A percentile compares a stretch with the other conserved stretches of the same genome.
Conservation (phyloP, 2,797 vertebrate genomes). For the Scolopax rusticola region DNA sequence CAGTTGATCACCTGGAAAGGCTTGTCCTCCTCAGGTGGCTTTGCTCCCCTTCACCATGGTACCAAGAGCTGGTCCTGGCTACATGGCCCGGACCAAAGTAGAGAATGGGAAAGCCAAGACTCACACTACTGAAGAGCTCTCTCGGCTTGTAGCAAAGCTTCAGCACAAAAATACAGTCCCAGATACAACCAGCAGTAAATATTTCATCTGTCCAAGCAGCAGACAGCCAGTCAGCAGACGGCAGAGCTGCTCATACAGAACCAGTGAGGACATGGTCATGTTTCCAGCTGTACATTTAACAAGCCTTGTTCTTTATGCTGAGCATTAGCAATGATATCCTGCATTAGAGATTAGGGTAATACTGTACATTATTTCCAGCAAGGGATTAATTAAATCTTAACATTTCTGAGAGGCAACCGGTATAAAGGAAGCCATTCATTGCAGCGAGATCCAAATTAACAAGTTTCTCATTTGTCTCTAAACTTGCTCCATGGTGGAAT, state of each 20-base stretch:
- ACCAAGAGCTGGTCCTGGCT: background rate
- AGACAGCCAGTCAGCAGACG: fast-evolving
- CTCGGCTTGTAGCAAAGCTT: background rate
- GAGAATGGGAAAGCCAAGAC: background rate
- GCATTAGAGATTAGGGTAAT: conserved; percentile 8
- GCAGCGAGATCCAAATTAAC: background rate
- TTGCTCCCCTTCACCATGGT: background rate
- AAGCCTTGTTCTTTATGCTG: background rate
- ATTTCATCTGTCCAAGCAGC: background rate
- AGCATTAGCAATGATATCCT: conserved; percentile 25
- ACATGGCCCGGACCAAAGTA: fast-evolving
- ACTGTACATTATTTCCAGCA: conserved; percentile 32
- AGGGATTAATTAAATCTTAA: conserved; percentile 56
- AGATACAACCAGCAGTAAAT: background rate
- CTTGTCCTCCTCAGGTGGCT: background rate
- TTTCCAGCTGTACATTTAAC: background rate
- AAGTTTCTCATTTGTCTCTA: conserved; percentile 13
- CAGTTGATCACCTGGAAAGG: conserved; percentile 18
- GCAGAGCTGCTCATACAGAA: background rate
- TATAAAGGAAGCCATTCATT: conserved; percentile 46
- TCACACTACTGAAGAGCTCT: background rate
- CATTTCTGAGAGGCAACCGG: background rate
- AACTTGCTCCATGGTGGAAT: background rate
- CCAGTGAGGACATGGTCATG: fast-evolving
- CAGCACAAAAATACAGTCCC: background rate